Conservation (phyloP, 1,140 invertebrate genomes). For the Drosophila suzukii region DNA sequence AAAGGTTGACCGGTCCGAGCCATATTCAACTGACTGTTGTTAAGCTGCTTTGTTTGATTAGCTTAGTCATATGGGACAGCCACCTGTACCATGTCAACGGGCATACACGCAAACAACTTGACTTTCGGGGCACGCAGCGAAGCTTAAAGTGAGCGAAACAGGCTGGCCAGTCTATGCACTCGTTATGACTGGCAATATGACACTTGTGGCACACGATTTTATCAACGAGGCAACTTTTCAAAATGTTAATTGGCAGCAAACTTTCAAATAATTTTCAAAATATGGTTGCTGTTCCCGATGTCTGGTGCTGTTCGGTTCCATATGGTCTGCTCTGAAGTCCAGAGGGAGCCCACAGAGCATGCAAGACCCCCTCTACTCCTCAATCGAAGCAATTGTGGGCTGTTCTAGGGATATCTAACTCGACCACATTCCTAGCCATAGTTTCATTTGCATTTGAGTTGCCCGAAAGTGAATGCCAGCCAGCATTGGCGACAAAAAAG, state of each 20-base stretch:
- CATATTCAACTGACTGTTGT: background rate
- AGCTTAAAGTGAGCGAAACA: conserved; percentile 6
- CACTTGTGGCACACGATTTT: conserved; percentile 61
- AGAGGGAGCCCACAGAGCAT: background rate
- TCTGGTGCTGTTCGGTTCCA: background rate
- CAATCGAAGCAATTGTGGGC: background rate
- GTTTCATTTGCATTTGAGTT: conserved; percentile 31
- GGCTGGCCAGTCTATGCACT: conserved; percentile 16
- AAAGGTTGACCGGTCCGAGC: background rate
- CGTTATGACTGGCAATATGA: conserved; percentile 58
- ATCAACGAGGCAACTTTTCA: conserved; percentile 49
- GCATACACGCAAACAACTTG: conserved; percentile 17
- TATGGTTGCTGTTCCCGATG: conserved; percentile 9
- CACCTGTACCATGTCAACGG: conserved; percentile 35
- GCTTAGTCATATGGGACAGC: conserved; percentile 16
- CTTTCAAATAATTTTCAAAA: conserved; percentile 51
- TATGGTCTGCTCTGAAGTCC: background rate
- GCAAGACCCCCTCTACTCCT: background rate
- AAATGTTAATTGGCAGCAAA: conserved; percentile 65
- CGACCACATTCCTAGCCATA: conserved; percentile 24
- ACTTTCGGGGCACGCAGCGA: conserved; percentile 37
- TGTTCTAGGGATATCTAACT: conserved; percentile 23
- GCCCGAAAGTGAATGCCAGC: conserved; percentile 66
- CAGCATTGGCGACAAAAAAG: conserved; percentile 58
- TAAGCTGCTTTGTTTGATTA: conserved; percentile 5